Evolutionary conservation across 1,140 invertebrate genomes (phyloP).

Genomic region (Drosophila kurseongensis): DNA sequence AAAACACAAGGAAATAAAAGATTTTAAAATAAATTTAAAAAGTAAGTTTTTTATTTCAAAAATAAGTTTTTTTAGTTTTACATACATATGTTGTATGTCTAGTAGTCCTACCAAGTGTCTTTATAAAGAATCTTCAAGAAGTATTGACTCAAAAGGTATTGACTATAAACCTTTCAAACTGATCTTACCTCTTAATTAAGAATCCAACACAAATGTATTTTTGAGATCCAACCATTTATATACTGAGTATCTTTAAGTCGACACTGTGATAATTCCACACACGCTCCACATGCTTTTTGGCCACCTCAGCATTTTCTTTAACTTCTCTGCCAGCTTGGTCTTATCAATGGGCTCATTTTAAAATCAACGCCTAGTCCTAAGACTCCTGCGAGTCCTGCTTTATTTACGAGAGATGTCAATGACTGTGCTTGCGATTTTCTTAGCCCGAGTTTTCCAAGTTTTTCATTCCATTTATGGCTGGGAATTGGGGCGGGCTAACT

Average conservation of each 20-base stretch:
- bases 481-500: conserved; percentile 58
- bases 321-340: conserved; percentile 24
- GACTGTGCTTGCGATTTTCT: conserved; percentile 31
- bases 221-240: too few relatives aligned
- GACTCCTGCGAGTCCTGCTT: conserved; percentile 48
- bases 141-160: too few relatives aligned
- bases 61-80: too few relatives aligned
- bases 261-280: background rate
- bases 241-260: conserved; percentile 2
- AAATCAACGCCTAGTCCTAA: conserved; percentile 73
- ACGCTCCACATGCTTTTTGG: conserved; percentile 21
- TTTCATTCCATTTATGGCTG: conserved; percentile 78
- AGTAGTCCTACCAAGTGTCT: too few relatives aligned
- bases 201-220: too few relatives aligned
- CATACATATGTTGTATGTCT: too few relatives aligned
- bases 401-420: conserved; percentile 70
- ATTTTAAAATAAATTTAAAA: too few relatives aligned
- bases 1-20: too few relatives aligned
- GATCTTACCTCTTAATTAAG: too few relatives aligned
- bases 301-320: conserved; percentile 71
- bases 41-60: too few relatives aligned
- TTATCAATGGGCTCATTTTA: conserved; percentile 79
- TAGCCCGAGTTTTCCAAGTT: conserved; percentile 47
- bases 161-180: too few relatives aligned
- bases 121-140: too few relatives aligned